Base-by-base conservation (phyloP, 2,888 invertebrate genomes). In the Congeria kusceri region DNA sequence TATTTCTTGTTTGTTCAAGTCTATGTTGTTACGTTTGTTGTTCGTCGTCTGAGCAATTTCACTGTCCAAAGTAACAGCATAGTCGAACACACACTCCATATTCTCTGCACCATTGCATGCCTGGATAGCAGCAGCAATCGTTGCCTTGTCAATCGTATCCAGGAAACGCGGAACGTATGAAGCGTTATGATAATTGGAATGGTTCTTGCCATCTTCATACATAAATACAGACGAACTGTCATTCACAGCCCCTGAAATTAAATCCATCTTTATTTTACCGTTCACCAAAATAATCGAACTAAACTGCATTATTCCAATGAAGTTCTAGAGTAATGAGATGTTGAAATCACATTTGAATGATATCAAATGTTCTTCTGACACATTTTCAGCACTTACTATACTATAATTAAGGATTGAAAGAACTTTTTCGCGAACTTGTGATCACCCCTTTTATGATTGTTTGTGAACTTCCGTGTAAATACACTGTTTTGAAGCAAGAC, bases 61-160 rank as follows among this genome's bases (percentile, higher is more conserved):
- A 27, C 47, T 32, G n/a, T 47, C 58, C 15, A 47, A 58, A 1
- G 59, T 68, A 27, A 68, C 58, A 18, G 58, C 44, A 44, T 59
- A 25, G 28, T 68, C 68, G 47, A 59, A 68, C 32, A 68, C 28
- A 57, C 68, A 68, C n/a, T 68, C 58, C 5, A 20, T 59, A 47
- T 68, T 59, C 13, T 28, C n/a, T n/a, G 59, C 32, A 11, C 59
- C 68, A 27, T 58, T 57, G n/a, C 68, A 68, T 20, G 23, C n/a
- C 27, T 47, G 44, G n/a, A 28, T 47, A 7, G 68, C 68, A 1
- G 58, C 20, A 13, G 4, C 15, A 18, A n/a, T n/a, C 59, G 15
- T 47, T 18, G 1, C n/a, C 11, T 25, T 25, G 15, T 58, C 58
- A 44, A 44, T 47, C 25, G 58, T 59, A 46, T 68, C 47, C 20